Conservation (phyloP, 2,113 vertebrate species). For the Diglossa brunneiventris region DNA sequence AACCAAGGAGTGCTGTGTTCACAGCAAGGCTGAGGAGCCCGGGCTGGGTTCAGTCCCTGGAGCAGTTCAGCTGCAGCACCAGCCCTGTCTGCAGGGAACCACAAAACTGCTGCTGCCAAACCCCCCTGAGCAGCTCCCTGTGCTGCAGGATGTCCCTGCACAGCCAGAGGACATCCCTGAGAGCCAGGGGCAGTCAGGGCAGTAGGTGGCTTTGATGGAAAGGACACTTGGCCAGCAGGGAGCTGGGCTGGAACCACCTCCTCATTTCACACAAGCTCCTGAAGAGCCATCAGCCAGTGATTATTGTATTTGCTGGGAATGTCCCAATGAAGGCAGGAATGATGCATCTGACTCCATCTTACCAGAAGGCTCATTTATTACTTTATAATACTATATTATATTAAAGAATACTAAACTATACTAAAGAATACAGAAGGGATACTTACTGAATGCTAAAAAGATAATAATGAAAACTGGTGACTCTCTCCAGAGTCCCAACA, state of each 20-base stretch:
- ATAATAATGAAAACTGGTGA: no score
- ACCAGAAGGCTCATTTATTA: no score
- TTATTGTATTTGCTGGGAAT: no score
- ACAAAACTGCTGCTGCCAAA: not conserved
- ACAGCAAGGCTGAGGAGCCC: not conserved
- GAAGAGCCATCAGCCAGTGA: not conserved
- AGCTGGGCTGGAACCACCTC: not conserved
- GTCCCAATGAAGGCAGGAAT: no score
- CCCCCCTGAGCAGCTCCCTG: fast-evolving
- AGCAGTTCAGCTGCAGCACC: not conserved
- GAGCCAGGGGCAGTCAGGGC: not conserved
- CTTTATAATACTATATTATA: no score
- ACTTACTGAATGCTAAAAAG: no score
- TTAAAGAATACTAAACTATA: no score
- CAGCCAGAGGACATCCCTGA: not conserved
- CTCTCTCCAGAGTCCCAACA: no score
- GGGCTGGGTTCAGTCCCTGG: not conserved
- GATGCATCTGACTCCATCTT: no score
- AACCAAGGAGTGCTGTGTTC: not conserved
- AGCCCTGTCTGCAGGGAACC: not conserved
- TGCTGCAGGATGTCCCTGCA: not conserved
- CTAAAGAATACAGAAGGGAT: no score
- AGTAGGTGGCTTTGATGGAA: not conserved
- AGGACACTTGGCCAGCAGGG: not conserved
- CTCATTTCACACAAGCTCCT: not conserved